phyloP scores from a whole-genome alignment of 2,113 vertebrate species.

The Gallinago undulata region DNA sequence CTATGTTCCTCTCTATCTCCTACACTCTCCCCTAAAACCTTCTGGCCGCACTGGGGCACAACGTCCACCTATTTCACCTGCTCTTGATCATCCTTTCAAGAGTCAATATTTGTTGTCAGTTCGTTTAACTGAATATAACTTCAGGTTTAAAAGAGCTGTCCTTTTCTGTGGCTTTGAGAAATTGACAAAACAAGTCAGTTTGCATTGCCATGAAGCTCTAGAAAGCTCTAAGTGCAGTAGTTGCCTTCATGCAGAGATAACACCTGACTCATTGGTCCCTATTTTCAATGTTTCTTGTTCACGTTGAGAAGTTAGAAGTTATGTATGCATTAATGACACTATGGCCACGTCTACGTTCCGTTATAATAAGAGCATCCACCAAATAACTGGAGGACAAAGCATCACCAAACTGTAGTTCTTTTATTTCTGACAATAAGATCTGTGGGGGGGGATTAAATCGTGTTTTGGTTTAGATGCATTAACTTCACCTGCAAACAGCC shows the following conservation, averaged over 20 bases:
- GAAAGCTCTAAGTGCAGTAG: neutral
- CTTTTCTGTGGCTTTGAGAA: neutral
- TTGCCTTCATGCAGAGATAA: neutral
- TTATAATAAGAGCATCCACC: neutral
- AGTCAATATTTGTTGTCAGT: neutral
- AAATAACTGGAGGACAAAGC: neutral
- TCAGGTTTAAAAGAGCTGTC: neutral
- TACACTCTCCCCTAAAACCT: neutral
- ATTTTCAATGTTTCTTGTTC: neutral
- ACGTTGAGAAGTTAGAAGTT: neutral
- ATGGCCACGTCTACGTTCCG: rapidly evolving
- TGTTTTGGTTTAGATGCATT: neutral
- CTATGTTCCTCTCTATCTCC: neutral
- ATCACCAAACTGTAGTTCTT: neutral
- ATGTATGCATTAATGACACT: rapidly evolving
- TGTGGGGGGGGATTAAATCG: rapidly evolving
- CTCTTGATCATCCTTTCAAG: neutral
- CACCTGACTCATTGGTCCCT: rapidly evolving
- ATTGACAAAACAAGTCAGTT: neutral
- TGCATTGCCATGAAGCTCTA: neutral
- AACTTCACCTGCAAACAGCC: neutral
- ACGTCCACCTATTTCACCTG: neutral
- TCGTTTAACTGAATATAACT: no score
- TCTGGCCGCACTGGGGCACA: neutral
- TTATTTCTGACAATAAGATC: neutral